Evolutionary conservation across 2,797 vertebrate species (phyloP), one percentile per base, ranked within the genome.

Genomic region (Cygnus olor): DNA sequence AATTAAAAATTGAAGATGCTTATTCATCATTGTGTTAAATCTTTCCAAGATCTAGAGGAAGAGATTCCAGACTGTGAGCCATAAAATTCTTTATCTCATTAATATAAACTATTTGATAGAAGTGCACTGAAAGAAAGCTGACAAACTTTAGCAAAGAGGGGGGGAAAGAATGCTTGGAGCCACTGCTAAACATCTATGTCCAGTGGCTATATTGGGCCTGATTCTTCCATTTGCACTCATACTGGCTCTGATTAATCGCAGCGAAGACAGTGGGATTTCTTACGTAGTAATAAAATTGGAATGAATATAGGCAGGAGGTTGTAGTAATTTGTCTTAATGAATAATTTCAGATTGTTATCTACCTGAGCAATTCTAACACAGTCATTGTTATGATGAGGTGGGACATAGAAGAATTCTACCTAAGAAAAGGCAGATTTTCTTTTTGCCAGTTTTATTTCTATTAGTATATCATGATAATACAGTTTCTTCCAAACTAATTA

Each of bases 341-440:
- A 93, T 83, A 60, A 80, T 87, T 93, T 90, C 47, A 58, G 44
- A 40, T 89, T 92, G 57, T 22, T 88, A 7, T 63, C 38, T 94
- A 47, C 44, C 25, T 65, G 42, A 92, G 32, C 81, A 85, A 63
- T 88, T 78, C 51, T 68, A 28, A 80, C 42, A 38, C 0, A 0
- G n/a, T 66, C 19, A 14, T 36, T 56, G 40, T 8, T 18, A 27
- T 58, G 36, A 57, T 19, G 22, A 51, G 30, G 38, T 38, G n/a
- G 87, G 45, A 18, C 30, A 36, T 20, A 9, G 64, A 89, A 90
- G 42, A 53, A 82, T 60, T 28, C 14, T 11, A n/a, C 7, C 13
- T 57, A 61, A 32, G 51, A 66, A 72, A 76, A 68, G 1, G 34
- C 18, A 13, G 18, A 7, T 70, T 89, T 86, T 82, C 56, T 71